Evolutionary conservation across 2,888 invertebrate genomes (phyloP), one percentile per base, ranked within the genome.

Genomic region (Brachylomia viminalis): DNA sequence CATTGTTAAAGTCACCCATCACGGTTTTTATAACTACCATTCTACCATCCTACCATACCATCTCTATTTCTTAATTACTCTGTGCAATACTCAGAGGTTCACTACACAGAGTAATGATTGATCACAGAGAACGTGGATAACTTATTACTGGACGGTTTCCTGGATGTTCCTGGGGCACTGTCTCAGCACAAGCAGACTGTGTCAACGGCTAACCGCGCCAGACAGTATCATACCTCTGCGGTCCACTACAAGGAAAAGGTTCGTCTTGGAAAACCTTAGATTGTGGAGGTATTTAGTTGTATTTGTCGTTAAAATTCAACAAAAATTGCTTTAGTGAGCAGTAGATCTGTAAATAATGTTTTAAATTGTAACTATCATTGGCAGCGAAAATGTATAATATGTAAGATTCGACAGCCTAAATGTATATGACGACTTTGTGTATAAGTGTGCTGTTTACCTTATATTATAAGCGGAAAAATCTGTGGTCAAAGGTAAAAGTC

Each of bases 91-190:
- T 17, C 30, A 73, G n/a, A 58, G 47, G 27, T 70, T 42, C n/a
- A 81, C 58, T 77, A 79, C 49, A 72, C 62, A 75, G 66, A 70
- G 71, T 81, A 67, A 69, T 67, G 75, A 87, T 86, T 90, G 84
- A 79, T 83, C 90, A 77, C 94, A 97, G 97, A 95, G 91, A 96
- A 96, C 84, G 94, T 90, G 69, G 90, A 96, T 91, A 95, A 95
- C 58, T 94, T 97, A 79, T 92, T 96, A 82, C 85, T 96, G 93
- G 96, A 97, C 85, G 96, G 96, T 77, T 97, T 97, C 93, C 92
- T 97, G 87, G 96, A 96, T 87, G 94, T 94, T 77, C 92, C 93
- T 45, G 90, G 83, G 49, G 79, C 93, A 23, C 38, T 91, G 45
- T 69, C 77, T 1, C 93, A 92, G 80, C 85, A 80, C 52, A 78